Percentiles rank a stretch among this genome's conserved stretches.
phyloP scores from a whole-genome alignment of 2,888 invertebrate species.

The Ashinkailepas kermadecensis region DNA sequence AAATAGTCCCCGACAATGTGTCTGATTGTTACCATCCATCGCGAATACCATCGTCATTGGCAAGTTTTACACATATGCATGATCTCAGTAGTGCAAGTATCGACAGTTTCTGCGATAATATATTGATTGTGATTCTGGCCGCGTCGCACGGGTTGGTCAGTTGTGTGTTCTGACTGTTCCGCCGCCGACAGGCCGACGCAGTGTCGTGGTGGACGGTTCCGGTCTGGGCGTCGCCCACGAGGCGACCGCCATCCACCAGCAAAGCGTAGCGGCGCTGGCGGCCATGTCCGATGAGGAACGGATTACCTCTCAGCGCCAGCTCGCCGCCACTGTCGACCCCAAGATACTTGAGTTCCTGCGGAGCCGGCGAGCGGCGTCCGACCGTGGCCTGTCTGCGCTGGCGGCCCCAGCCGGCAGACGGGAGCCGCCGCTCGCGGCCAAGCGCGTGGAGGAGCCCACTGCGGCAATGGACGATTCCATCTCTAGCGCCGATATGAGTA shows the following conservation, averaged over 20 bases:
- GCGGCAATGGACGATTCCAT: background rate
- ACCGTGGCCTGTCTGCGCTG: conserved; percentile 19
- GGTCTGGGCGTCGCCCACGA: background rate
- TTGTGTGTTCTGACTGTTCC: too few species aligned
- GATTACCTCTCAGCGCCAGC: conserved; percentile 58
- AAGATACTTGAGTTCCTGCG: conserved; percentile 57
- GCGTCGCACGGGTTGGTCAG: too few species aligned
- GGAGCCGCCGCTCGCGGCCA: conserved; percentile 38
- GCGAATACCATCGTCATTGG: too few species aligned
- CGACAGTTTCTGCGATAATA: too few species aligned
- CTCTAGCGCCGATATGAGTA: too few species aligned
- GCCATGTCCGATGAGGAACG: conserved; percentile 68
- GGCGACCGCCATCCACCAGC: conserved; percentile 53
- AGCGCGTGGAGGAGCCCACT: conserved; percentile 33
- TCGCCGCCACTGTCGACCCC: conserved; percentile 58
- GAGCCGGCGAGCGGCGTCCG: conserved; percentile 24
- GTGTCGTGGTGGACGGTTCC: conserved; percentile 3
- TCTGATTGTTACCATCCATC: too few species aligned
- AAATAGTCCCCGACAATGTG: too few species aligned
- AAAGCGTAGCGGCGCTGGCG: conserved; percentile 59
- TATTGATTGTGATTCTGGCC: too few species aligned
- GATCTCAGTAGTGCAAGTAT: too few species aligned
- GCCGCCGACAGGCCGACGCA: background rate
- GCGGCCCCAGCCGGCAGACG: conserved; percentile 32
- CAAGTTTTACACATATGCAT: too few species aligned